A percentile compares a stretch with the other conserved stretches of the same genome.
These are phyloP conservation scores for Channa striata DNA, from an alignment of 2,797 vertebrate species.

Conservation along the genomic window DNA sequence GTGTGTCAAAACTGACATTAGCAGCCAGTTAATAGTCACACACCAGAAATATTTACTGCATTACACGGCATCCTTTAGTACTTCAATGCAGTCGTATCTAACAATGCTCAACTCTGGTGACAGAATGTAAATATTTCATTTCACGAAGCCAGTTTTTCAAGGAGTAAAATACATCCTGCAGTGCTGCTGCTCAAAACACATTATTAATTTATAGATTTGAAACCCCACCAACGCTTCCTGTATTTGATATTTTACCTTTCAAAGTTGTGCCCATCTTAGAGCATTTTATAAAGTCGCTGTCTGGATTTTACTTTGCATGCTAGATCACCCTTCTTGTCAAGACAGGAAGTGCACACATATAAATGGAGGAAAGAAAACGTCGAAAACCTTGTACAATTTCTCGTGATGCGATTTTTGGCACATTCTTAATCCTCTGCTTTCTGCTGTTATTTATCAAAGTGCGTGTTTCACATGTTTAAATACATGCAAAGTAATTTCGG, in stretches of 20 bases:
- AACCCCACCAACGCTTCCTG: slow-evolving; percentile 76
- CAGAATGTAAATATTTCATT: slow-evolving; percentile 88
- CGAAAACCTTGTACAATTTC: slow-evolving; percentile 43
- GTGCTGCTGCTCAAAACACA: slow-evolving; percentile 78
- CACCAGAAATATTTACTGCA: slow-evolving; percentile 12
- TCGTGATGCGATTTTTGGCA: slow-evolving; percentile 51
- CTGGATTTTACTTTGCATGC: slow-evolving; percentile 74
- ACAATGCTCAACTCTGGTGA: slow-evolving; percentile 69
- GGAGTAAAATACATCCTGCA: slow-evolving; percentile 73
- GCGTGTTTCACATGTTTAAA: slow-evolving; percentile 38
- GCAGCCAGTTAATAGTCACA: slow-evolving; percentile 43
- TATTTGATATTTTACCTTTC: slow-evolving; percentile 79
- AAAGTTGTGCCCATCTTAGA: slow-evolving; percentile 71
- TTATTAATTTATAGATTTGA: slow-evolving; percentile 85
- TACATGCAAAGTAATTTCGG: slow-evolving; percentile 28
- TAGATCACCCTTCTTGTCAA: slow-evolving; percentile 57
- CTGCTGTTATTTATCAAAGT: slow-evolving; percentile 46
- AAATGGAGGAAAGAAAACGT: slow-evolving; percentile 43
- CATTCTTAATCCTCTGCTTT: slow-evolving; percentile 51
- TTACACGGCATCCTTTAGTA: slow-evolving; percentile 47
- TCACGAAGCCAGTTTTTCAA: slow-evolving; percentile 70
- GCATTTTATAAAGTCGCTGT: slow-evolving; percentile 70
- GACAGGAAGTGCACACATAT: slow-evolving; percentile 56
- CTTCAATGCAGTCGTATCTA: slow-evolving; percentile 60
- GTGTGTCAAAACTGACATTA: slow-evolving; percentile 44